Evolutionary conservation across 2,113 vertebrate species (phyloP).

Genomic region (Phaethornis superciliosus): DNA sequence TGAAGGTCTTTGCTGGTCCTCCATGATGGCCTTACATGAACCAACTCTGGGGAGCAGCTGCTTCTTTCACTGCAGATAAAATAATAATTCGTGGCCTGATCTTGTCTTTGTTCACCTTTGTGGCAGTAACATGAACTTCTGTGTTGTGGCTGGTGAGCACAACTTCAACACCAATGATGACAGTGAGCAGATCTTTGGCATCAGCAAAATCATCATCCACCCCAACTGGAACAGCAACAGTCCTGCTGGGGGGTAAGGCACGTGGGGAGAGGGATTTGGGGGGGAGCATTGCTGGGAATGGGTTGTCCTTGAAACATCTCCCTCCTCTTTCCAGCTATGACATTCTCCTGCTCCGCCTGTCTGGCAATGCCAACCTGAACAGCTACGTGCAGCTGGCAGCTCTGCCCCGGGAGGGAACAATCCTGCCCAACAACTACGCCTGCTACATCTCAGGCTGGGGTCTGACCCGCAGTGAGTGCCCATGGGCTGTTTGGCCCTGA

Average conservation of each 20-base stretch:
- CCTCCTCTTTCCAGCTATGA: slow-evolving; percentile 76
- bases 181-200: slow-evolving; percentile 75
- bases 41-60: not conserved
- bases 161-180: slow-evolving; percentile 77
- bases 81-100: accelerated
- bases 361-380: slow-evolving; percentile 77
- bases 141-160: slow-evolving; percentile 87
- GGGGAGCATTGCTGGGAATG: accelerated
- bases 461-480: slow-evolving; percentile 83
- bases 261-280: accelerated
- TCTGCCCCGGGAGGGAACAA: slow-evolving; percentile 77
- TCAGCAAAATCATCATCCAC: not conserved
- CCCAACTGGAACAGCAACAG: not conserved
- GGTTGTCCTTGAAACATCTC: accelerated
- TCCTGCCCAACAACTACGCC: slow-evolving; percentile 81
- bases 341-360: slow-evolving; percentile 86
- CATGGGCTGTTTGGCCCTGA: no score
- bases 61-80: accelerated
- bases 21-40: accelerated
- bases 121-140: slow-evolving; percentile 72
- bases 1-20: accelerated
- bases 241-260: accelerated
- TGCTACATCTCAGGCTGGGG: slow-evolving; percentile 94
- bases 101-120: accelerated
- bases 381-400: slow-evolving; percentile 78